Conservation (phyloP, 2,113 vertebrate genomes). For the Cochlearius cochlearius region DNA sequence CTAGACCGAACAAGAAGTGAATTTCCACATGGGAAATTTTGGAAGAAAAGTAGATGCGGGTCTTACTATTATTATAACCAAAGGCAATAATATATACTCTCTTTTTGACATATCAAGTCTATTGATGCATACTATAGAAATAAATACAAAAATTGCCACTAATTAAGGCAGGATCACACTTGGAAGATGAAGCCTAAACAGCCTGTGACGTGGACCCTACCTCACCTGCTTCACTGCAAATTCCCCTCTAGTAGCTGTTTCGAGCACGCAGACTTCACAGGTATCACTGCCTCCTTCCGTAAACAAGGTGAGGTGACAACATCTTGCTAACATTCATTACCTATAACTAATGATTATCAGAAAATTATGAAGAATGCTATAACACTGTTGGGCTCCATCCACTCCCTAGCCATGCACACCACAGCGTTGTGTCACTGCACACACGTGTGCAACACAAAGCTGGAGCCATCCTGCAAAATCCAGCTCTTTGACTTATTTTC, state of each 20-base stretch:
- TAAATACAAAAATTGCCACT: not conserved
- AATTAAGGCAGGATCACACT: not conserved
- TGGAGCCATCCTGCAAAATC: not conserved
- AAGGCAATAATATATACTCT: not conserved
- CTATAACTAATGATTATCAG: not conserved
- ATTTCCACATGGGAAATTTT: constrained; percentile 40
- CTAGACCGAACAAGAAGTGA: not conserved
- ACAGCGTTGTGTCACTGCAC: not conserved
- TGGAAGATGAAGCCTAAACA: not conserved
- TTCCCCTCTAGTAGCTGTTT: not conserved
- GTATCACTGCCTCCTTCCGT: not conserved
- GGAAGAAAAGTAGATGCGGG: not conserved
- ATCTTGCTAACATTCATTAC: not conserved
- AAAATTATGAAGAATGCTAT: not conserved
- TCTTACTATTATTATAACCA: not conserved
- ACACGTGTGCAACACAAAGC: not conserved
- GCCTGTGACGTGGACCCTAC: not conserved
- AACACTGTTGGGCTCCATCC: not conserved
- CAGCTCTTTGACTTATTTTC: not conserved
- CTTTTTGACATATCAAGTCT: not conserved
- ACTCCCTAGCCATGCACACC: not conserved
- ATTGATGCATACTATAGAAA: not conserved
- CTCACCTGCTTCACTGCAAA: not conserved
- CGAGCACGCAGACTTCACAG: not conserved
- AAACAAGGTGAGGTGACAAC: not conserved